Conservation (phyloP, 64 coral and sea anemone genomes). For the Actinia equina region DNA sequence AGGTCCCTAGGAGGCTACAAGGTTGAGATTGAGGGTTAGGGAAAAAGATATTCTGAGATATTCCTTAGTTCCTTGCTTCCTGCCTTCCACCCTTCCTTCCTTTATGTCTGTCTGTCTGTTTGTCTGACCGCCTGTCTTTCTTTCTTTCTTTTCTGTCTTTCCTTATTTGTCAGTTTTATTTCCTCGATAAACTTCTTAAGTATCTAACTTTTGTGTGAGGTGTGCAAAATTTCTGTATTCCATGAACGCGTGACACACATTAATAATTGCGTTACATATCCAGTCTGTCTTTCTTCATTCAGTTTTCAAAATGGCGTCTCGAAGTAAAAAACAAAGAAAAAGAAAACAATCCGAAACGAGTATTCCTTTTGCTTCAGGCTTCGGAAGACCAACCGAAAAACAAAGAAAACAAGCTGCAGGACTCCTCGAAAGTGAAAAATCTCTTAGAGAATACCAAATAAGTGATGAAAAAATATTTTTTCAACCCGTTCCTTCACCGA, state of each 20-base stretch:
- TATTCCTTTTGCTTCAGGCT: constrained; percentile 52
- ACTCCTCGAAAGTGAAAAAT: not conserved
- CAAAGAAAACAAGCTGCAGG: constrained; percentile 62
- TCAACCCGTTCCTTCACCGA: constrained; percentile 32
- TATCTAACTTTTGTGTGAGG: too few relatives aligned
- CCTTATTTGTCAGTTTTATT: too few relatives aligned
- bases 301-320: constrained; percentile 58
- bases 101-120: too few relatives aligned
- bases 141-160: too few relatives aligned
- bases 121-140: too few relatives aligned
- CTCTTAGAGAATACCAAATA: constrained; percentile 27
- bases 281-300: not conserved
- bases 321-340: constrained; percentile 19
- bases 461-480: constrained; percentile 41
- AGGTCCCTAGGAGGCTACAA: not conserved
- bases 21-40: not conserved
- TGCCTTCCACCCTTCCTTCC: too few relatives aligned
- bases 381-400: constrained; percentile 55
- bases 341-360: constrained; percentile 17
- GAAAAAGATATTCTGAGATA: too few relatives aligned
- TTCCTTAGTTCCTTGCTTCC: too few relatives aligned
- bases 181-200: too few relatives aligned
- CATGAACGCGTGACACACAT: not conserved
- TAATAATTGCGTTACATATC: not conserved
- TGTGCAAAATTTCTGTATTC: too few relatives aligned